Evolutionary conservation across 64 coral and sea anemone species (phyloP).

Genomic region (Astreopora myriophthalma): DNA sequence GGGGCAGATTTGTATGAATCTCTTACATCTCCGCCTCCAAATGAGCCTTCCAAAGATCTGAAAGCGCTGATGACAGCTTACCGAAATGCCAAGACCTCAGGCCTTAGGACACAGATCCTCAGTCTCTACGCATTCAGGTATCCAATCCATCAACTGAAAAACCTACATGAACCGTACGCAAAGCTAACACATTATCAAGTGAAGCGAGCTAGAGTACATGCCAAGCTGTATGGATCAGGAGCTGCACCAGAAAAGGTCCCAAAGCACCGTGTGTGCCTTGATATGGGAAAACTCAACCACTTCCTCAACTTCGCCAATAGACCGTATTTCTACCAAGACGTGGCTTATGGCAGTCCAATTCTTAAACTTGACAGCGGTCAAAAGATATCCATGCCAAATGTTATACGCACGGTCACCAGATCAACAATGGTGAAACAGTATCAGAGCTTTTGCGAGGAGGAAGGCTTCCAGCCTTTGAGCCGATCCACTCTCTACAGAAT

Average conservation of each 20-base stretch:
- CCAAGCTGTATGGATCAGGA: conserved; percentile 11
- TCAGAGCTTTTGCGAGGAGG: too few relatives aligned
- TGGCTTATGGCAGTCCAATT: conserved; percentile 28
- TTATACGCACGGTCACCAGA: conserved; percentile 21
- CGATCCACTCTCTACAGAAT: too few relatives aligned
- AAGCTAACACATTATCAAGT: conserved; percentile 32
- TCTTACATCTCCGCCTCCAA: not conserved
- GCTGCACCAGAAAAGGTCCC: conserved; percentile 26
- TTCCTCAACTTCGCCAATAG: conserved; percentile 18
- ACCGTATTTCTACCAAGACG: too few relatives aligned
- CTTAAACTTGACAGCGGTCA: conserved; percentile 42
- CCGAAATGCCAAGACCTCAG: not conserved
- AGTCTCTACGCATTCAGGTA: conserved; percentile 25
- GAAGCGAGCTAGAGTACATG: conserved; percentile 40
- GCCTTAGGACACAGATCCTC: too few relatives aligned
- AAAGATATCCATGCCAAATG: conserved; percentile 59
- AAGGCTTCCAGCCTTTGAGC: too few relatives aligned
- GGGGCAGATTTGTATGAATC: not conserved
- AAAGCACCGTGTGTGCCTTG: conserved; percentile 11
- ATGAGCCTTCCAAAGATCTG: conserved; percentile 9
- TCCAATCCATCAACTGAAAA: not conserved
- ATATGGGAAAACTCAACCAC: conserved; percentile 38
- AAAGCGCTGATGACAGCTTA: conserved; percentile 22
- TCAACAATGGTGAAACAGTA: too few relatives aligned
- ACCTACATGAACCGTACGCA: conserved; percentile 32